Evolutionary conservation across 2,888 invertebrate species (phyloP).

Genomic region (Cosmia pyralina): DNA sequence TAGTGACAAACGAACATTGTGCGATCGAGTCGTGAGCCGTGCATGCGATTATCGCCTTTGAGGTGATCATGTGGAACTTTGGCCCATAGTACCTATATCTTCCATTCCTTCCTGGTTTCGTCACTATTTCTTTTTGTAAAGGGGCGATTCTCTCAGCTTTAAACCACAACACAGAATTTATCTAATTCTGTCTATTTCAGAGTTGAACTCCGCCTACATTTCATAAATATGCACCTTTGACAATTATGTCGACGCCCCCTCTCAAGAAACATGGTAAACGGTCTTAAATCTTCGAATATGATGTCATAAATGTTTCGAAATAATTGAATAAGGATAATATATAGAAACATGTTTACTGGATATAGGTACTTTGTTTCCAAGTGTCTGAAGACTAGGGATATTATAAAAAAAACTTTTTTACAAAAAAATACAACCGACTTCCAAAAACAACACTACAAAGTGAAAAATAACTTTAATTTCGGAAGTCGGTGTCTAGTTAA

Average conservation of each 20-base stretch:
- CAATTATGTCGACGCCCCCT: conserved; percentile 49
- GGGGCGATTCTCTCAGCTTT: not conserved
- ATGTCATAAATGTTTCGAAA: conserved; percentile 37
- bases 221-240: conserved; percentile 53
- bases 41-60: no score
- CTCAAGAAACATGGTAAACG: conserved; percentile 19
- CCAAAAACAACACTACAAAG: no score
- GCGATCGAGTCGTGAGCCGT: no score
- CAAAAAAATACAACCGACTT: no score
- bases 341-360: not conserved
- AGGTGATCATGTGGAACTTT: no score
- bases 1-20: no score
- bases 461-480: no score
- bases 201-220: conserved; percentile 39
- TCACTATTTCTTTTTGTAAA: conserved; percentile 14
- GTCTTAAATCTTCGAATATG: conserved; percentile 30
- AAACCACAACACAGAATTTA: not conserved
- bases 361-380: not conserved
- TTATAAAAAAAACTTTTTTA: not conserved
- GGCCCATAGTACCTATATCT: no score
- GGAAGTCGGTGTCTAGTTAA: no score
- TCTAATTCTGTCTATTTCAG: conserved; percentile 23
- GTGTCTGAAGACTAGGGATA: not conserved
- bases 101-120: conserved; percentile 12
- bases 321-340: conserved; percentile 12